Evolutionary conservation across 2,797 vertebrate species (phyloP), one percentile per base, ranked within the genome.

Genomic region (Erpetoichthys calabaricus): DNA sequence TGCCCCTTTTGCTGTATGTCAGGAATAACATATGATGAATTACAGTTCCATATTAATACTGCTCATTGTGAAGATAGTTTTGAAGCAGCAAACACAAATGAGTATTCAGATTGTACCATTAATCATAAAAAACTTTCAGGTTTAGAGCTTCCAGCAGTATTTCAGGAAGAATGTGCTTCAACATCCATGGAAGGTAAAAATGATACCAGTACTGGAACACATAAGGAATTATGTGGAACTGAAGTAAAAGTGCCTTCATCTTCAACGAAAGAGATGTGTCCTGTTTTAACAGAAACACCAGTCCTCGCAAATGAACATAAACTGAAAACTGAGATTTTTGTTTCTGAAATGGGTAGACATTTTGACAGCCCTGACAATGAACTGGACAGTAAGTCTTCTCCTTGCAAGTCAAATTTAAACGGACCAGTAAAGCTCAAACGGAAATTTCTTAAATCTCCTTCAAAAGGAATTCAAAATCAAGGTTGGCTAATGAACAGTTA

Each of bases 1-100:
- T 91, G 89, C 56, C 88, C 90, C 0, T 77, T 92, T 51, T 91
- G 89, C 61, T 77, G 80, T 2, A 64, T 90, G 54, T 78, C 81
- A 3, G 84, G 84, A 2, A 69, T 89, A 10, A 78, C 75, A 52
- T 86, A 86, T 5, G 81, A 89, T 55, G 84, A 90, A 63, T 81
- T 91, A 42, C 71, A 63, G 64, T 72, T 82, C 67, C 89, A 91
- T 70, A 79, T 89, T 47, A 70, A 75, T 65, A 73, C 69, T 6
- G 81, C 83, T 42, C 89, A 90, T 64, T 69, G 72, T 47, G 87
- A 90, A 9, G 63, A 9, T 45, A 56, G 46, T 56, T 59, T 25
- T 42, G 59, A 56, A 8, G 56, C 64, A 6, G 9, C 25, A 5
- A 5, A 43, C 42, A 58, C 51, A 10, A 47, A 9, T 3, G 51